Percentiles rank a stretch among this genome's conserved stretches.
These are phyloP conservation scores for Acrossocheilus fasciatus DNA, from an alignment of 2,797 vertebrate species.

Conservation along the genomic window DNA sequence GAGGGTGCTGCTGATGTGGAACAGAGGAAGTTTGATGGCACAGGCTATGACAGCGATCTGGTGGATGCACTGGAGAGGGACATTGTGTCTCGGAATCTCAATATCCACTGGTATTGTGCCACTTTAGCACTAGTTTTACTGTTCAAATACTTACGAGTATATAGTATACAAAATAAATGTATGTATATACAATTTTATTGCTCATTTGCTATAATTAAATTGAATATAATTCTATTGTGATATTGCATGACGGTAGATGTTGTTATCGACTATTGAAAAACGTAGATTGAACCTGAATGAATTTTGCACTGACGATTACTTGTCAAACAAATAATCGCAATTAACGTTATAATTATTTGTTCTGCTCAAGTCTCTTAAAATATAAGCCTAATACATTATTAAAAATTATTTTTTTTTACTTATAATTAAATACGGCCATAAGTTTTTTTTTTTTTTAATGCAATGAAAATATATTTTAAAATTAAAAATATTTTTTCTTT, in stretches of 20 bases:
- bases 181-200: background rate
- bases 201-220: background rate
- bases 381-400: background rate
- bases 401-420: background rate
- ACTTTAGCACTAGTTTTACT: background rate
- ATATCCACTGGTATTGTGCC: slow-evolving; percentile 88
- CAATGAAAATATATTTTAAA: background rate
- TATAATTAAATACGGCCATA: background rate
- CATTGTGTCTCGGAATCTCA: slow-evolving; percentile 95
- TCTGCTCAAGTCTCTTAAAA: background rate
- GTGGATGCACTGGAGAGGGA: slow-evolving; percentile 95
- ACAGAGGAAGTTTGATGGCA: slow-evolving; percentile 90
- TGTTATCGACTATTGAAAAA: background rate
- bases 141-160: background rate
- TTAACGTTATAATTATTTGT: background rate
- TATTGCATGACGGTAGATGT: background rate
- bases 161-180: background rate
- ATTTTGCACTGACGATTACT: background rate
- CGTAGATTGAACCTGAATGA: background rate
- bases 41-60: slow-evolving; percentile 91
- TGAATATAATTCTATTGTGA: background rate
- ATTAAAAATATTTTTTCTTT: background rate
- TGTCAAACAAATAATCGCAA: background rate
- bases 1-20: slow-evolving; percentile 84
- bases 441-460: background rate